phyloP scores from a whole-genome alignment of 2,888 invertebrate genomes.

The Perizoma affinitatum region DNA sequence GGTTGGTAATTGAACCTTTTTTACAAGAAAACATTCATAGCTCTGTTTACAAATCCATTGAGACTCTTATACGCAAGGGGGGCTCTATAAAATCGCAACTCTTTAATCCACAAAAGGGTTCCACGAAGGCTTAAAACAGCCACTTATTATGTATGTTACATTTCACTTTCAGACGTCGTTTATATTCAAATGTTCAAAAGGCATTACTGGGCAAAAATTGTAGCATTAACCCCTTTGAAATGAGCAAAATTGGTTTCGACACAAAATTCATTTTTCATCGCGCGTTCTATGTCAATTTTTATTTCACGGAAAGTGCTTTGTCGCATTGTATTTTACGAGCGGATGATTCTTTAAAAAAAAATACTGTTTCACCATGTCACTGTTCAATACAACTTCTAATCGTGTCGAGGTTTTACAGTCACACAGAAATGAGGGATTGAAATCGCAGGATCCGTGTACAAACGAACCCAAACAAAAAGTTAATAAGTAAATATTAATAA shows the following conservation, averaged over 20 bases:
- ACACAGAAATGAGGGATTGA: conserved; percentile 2
- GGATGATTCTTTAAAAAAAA: conserved; percentile 7
- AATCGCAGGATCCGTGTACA: conserved; percentile 3
- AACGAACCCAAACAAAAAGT: conserved; percentile 45
- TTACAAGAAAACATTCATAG: neutral
- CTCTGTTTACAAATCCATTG: conserved; percentile 10
- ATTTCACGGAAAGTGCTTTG: conserved; percentile 35
- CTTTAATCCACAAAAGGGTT: conserved; percentile 82
- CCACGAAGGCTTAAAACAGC: conserved; percentile 82
- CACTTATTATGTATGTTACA: conserved; percentile 85
- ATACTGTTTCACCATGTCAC: neutral
- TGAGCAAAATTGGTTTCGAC: conserved; percentile 70
- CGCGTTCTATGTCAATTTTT: conserved; percentile 44
- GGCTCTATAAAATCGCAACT: conserved; percentile 44
- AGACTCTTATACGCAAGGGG: conserved; percentile 15
- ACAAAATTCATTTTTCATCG: conserved; percentile 61
- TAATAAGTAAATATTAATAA: conserved; percentile 70
- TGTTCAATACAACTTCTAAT: neutral
- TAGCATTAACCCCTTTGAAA: conserved; percentile 79
- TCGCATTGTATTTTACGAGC: conserved; percentile 25
- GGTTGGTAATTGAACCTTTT: neutral
- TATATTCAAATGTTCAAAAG: conserved; percentile 84
- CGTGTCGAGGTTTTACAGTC: neutral
- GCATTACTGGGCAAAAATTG: conserved; percentile 83
- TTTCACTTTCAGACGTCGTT: conserved; percentile 85